Evolutionary conservation across 2,888 invertebrate genomes (phyloP), one percentile per base, ranked within the genome.

Genomic region (Pristionchus maxplancki): DNA sequence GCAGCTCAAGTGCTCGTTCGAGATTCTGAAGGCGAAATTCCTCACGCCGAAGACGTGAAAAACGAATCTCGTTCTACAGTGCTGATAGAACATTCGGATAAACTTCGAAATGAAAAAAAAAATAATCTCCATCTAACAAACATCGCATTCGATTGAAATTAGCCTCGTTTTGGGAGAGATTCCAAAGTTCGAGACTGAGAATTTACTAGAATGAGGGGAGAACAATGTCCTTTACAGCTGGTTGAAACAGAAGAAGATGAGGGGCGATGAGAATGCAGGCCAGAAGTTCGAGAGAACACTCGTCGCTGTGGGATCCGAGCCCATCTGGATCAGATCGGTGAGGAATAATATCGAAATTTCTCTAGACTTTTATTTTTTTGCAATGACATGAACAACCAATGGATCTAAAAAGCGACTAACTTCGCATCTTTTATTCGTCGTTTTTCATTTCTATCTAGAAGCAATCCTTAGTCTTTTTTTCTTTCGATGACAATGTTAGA

Each of bases 1-100:
- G 64, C 40, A 85, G 37, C 58, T 85, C n/a, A 58, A 64, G 44
- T 85, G 84, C 84, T 85, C 84, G 40, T 85, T 85, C 84, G 84
- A 85, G 40, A 85, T 85, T 64, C 84, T 85, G n/a, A 58, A 40
- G 28, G 62, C 84, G 13, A 85, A 85, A 31, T 85, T 50, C 44
- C 37, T 64, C n/a, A 85, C 40, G 28, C 53, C 82, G 31, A 53
- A 78, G 44, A 0, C 0, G 17, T 40, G 31, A 82, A 28, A 44
- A n/a, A 17, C 53, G 53, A n/a, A 50, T n/a, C 58, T 20, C 24
- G 58, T 24, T 58, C 50, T 50, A 17, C 17, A 20, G 58, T 20
- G 53, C 24, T 3, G 44, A 11, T 58, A 24, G 58, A 58, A 58
- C 58, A 58, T 58, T 58, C 58, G 58, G 58, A 58, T 58, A 58